These are phyloP conservation scores for Hetaerina americana DNA, from an alignment of 1,140 invertebrate species.

Conservation along the genomic window DNA sequence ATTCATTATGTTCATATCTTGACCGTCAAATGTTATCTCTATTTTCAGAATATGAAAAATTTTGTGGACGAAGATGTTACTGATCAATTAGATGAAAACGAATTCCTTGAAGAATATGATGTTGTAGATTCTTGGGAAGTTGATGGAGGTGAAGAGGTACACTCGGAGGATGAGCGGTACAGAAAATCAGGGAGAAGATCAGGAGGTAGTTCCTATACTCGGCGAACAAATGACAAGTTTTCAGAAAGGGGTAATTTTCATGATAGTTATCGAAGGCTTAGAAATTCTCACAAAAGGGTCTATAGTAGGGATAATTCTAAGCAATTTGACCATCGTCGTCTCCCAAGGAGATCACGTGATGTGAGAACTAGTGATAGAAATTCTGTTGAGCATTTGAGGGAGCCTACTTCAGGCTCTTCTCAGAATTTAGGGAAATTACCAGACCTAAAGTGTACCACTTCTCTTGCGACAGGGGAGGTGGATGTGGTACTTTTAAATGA, in stretches of 20 bases:
- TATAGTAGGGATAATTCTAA: not conserved
- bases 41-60: no score
- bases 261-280: not conserved
- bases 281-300: not conserved
- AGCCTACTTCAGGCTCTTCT: not conserved
- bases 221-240: not conserved
- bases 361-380: not conserved
- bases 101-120: not conserved
- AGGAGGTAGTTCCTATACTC: not conserved
- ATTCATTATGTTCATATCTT: no score
- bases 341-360: not conserved
- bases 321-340: not conserved
- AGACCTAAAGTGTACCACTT: not conserved
- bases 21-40: no score
- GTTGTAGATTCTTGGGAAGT: not conserved
- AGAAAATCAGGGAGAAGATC: not conserved
- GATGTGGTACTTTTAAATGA: not conserved
- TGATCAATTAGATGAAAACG: no score
- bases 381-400: not conserved
- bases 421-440: not conserved
- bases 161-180: not conserved
- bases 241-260: not conserved
- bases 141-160: not conserved
- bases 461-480: not conserved
- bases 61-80: no score